Percentiles rank a stretch among this genome's conserved stretches.
These are phyloP conservation scores for Euplagia quadripunctaria DNA, from an alignment of 2,888 invertebrate species.

Conservation along the genomic window DNA sequence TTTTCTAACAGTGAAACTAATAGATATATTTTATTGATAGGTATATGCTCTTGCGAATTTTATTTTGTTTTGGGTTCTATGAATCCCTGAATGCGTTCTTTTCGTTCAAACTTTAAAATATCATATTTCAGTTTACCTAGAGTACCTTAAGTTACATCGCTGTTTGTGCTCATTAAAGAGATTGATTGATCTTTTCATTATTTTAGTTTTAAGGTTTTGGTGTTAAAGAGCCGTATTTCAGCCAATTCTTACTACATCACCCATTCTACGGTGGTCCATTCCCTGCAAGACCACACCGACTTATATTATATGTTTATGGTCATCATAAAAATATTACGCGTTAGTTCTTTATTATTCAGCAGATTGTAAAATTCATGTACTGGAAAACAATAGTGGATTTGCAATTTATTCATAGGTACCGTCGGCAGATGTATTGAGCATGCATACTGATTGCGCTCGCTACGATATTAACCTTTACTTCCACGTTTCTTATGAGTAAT, in stretches of 20 bases:
- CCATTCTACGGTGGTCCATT: constrained; percentile 2
- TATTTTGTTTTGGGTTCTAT: no score
- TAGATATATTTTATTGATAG: no score
- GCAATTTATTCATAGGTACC: constrained; percentile 23
- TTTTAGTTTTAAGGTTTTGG: background rate
- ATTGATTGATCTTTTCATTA: background rate
- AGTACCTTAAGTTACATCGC: no score
- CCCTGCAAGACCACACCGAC: constrained; percentile 19
- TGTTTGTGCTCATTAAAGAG: no score
- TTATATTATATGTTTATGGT: constrained; percentile 14
- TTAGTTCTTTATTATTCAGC: constrained; percentile 14
- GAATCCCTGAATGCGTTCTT: no score
- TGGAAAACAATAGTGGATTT: constrained; percentile 22
- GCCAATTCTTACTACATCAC: no score
- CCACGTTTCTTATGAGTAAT: constrained; percentile 17
- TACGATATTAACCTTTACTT: constrained; percentile 16
- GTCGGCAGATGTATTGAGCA: constrained; percentile 10
- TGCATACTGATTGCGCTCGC: constrained; percentile 22
- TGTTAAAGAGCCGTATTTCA: background rate
- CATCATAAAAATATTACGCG: constrained; percentile 21
- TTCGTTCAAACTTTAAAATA: no score
- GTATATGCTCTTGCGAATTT: no score
- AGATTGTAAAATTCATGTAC: constrained; percentile 22
- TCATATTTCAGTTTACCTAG: no score
- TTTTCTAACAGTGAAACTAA: no score